Evolutionary conservation across 2,113 vertebrate species (phyloP), one percentile per base, ranked within the genome.

Genomic region (Corythaixoides concolor): DNA sequence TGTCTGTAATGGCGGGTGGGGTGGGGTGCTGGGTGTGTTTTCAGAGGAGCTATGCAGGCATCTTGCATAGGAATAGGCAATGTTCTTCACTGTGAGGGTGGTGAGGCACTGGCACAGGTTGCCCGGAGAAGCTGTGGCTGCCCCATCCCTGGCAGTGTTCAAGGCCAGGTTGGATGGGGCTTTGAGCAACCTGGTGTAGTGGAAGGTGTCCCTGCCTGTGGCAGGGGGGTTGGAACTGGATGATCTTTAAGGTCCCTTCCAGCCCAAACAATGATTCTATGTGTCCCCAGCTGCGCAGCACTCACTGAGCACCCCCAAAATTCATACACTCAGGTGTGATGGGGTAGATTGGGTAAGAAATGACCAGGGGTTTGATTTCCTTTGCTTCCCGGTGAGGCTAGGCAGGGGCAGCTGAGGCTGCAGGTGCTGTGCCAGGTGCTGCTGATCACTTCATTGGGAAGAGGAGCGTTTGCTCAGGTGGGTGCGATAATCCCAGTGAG

Each of bases 361-460:
- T 0, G 14, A 3, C 1, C 1, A 0, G 7, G 27, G 16, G 2
- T n/a, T 41, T 69, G 73, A 47, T 32, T 17, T 30, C 32, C 20
- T 63, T 3, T 24, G 3, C 16, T 1, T 9, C 32, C 20, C 2
- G 0, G 30, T 2, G 13, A 55, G 39, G 35, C 20, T 0, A 2
- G 50, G 70, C 50, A 64, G 62, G 14, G 41, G 72, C 35, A n/a
- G 76, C 47, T 2, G 43, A 45, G 21, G n/a, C 47, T 16, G 37
- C 12, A 9, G 1, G 3, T 11, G 62, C 37, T 32, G 41, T 26
- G 55, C 78, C 70, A 82, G 70, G 55, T 18, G 37, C 55, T 78
- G 80, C 56, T 21, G 9, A 0, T n/a, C 2, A 0, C n/a, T 16
- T 26, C 21, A 3, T 11, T 14, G 2, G 72, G n/a, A 27, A 4